A percentile compares a stretch with the other conserved stretches of the same genome.
Evolutionary conservation across 2,113 vertebrate species (phyloP).

Genomic region (Xiphorhynchus elegans): DNA sequence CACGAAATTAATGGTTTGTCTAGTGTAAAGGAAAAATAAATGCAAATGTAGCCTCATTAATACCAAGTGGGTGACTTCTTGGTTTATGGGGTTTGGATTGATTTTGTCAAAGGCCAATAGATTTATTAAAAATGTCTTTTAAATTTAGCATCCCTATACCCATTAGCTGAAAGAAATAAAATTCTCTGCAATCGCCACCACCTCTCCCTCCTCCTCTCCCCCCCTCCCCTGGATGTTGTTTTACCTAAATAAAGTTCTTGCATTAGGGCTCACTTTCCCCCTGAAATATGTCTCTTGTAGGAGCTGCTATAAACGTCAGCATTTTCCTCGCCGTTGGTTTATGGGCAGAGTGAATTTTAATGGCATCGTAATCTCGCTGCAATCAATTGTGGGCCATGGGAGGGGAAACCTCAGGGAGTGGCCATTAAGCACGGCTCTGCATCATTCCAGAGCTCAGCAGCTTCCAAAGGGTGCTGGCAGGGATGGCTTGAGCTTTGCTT

Average conservation of each 20-base stretch:
- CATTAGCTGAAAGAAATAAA: constrained; percentile 85
- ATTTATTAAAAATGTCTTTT: constrained; percentile 86
- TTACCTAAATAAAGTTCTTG: constrained; percentile 84
- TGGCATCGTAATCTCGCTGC: constrained; percentile 80
- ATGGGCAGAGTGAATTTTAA: constrained; percentile 85
- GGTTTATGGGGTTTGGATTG: constrained; percentile 86
- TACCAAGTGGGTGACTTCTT: constrained; percentile 86
- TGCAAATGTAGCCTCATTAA: constrained; percentile 86
- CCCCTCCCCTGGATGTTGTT: constrained; percentile 71
- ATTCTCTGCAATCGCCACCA: constrained; percentile 73
- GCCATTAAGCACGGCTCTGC: constrained; percentile 77
- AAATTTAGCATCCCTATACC: constrained; percentile 83
- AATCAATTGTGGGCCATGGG: constrained; percentile 75
- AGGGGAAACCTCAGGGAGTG: constrained; percentile 62
- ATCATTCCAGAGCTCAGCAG: constrained; percentile 63
- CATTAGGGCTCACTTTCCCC: constrained; percentile 80
- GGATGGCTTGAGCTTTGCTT: not conserved
- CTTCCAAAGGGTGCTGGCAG: constrained; percentile 6
- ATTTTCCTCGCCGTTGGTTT: constrained; percentile 78
- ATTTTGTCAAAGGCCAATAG: constrained; percentile 87
- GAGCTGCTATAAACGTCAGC: constrained; percentile 82
- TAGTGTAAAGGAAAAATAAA: constrained; percentile 86
- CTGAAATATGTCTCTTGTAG: constrained; percentile 86
- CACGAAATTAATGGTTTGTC: constrained; percentile 85
- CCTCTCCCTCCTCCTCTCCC: constrained; percentile 73